Conservation (phyloP, 2,888 invertebrate species). For the Ophioninae sp. region DNA sequence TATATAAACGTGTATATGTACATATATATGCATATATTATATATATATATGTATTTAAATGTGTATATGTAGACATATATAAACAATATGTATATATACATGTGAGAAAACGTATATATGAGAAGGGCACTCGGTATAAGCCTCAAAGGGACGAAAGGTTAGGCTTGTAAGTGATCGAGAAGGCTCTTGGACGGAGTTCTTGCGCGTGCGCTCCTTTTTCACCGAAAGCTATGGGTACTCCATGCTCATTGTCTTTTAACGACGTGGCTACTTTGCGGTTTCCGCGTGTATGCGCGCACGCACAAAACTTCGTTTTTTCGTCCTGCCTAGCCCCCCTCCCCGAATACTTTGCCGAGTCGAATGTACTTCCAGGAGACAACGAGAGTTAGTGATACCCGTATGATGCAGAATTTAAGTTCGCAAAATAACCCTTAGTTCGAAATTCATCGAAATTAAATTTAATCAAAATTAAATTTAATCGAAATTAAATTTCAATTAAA, state of each 20-base stretch:
- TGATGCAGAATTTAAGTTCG: not conserved
- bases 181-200: slow-evolving; percentile 53
- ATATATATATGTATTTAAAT: too few relatives aligned
- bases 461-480: too few relatives aligned
- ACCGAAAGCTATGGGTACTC: slow-evolving; percentile 19
- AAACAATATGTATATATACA: too few relatives aligned
- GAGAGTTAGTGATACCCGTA: not conserved
- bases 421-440: too few relatives aligned
- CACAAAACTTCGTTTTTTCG: not conserved
- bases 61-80: too few relatives aligned
- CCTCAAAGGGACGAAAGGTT: slow-evolving; percentile 47
- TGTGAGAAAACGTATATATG: not conserved
- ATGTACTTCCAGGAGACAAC: slow-evolving; percentile 6
- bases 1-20: too few relatives aligned
- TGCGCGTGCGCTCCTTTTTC: slow-evolving; percentile 20
- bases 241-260: slow-evolving; percentile 46
- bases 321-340: not conserved
- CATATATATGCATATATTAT: too few relatives aligned
- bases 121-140: slow-evolving; percentile 43
- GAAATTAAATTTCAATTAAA: not conserved
- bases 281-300: slow-evolving; percentile 11
- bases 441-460: not conserved
- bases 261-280: slow-evolving; percentile 56
- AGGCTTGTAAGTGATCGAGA: slow-evolving; percentile 22
- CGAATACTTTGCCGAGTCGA: not conserved